Evolutionary conservation across 2,797 vertebrate species (phyloP), one percentile per base, ranked within the genome.

Genomic region (Argyrosomus regius): DNA sequence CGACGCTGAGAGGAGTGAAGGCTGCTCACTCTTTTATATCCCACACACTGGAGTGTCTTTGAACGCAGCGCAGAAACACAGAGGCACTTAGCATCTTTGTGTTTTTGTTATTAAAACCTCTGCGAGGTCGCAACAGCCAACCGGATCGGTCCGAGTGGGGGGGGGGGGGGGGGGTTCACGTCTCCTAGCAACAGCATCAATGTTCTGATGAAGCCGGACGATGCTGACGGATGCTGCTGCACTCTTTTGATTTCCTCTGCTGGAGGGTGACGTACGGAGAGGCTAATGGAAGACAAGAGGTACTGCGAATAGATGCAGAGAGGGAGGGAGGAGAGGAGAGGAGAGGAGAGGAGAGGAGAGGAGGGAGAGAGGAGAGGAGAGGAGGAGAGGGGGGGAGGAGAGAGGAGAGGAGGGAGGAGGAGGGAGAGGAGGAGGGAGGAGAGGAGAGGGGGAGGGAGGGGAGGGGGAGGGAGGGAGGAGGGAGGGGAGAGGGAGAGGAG

Each of bases 141-240:
- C n/a, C n/a, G n/a, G n/a, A 52, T 43, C 2, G 58, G 57, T 59
- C 50, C 8, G 43, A 74, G 26, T 26, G 1, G 31, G 31, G 35
- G 35, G 35, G 6, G 26, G 57, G 77, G 61, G 46, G 35, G 6
- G 26, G 57, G 77, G 61, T 41, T 79, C 75, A 2, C 6, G 72
- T 90, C 80, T 77, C 87, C 81, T 86, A 87, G 88, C 86, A 90
- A 90, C 88, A 83, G 80, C 8, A 35, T 1, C 26, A 43, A 75
- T 61, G 77, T 58, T 50, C 11, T 20, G 71, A 72, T 52, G 65
- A 49, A 64, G 56, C 58, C 5, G 52, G 85, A 84, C 62, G n/a
- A 10, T 14, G 50, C 45, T 0, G 72, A 59, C 48, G 45, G 14
- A 35, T 35, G 35, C 35, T 6, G 35, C 35, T 7, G 6, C 14